Percentiles rank a stretch among this genome's conserved stretches.
Evolutionary conservation across 2,888 invertebrate genomes (phyloP).

Genomic region (Drosophila austrosaltans): DNA sequence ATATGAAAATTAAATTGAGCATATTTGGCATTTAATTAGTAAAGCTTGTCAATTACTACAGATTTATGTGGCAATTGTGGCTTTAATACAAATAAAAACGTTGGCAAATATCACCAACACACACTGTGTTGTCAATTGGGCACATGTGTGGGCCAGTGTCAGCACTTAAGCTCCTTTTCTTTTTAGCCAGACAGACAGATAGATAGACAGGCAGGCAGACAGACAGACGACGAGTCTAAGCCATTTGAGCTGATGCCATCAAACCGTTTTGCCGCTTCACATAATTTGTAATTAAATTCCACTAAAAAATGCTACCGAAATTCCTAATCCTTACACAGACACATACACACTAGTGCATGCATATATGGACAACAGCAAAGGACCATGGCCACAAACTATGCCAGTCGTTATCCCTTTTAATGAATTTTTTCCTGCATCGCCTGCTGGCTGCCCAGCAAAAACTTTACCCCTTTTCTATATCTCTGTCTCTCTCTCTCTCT

Average conservation of each 20-base stretch:
- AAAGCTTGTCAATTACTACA: slow-evolving; percentile 46
- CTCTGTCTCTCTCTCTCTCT: slow-evolving; percentile 10
- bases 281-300: slow-evolving; percentile 75
- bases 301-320: slow-evolving; percentile 67
- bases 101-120: neutral
- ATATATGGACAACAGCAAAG: slow-evolving; percentile 20
- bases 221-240: slow-evolving; percentile 24
- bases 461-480: slow-evolving; percentile 10
- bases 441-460: slow-evolving; percentile 2
- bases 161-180: slow-evolving; percentile 11
- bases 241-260: slow-evolving; percentile 37
- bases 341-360: slow-evolving; percentile 23
- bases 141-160: slow-evolving; percentile 19
- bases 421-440: slow-evolving; percentile 71
- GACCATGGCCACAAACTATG: slow-evolving; percentile 62
- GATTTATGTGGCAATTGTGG: slow-evolving; percentile 40
- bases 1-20: slow-evolving; percentile 57
- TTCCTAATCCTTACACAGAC: slow-evolving; percentile 60
- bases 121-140: neutral
- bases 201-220: too few relatives aligned
- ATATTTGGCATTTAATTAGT: slow-evolving; percentile 57
- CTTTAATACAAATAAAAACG: slow-evolving; percentile 15
- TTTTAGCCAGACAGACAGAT: neutral
- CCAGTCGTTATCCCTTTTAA: slow-evolving; percentile 77
- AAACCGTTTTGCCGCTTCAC: slow-evolving; percentile 57